Evolutionary conservation across 2,888 invertebrate genomes (phyloP), one percentile per base, ranked within the genome.

Genomic region (Lepidonotus clava): DNA sequence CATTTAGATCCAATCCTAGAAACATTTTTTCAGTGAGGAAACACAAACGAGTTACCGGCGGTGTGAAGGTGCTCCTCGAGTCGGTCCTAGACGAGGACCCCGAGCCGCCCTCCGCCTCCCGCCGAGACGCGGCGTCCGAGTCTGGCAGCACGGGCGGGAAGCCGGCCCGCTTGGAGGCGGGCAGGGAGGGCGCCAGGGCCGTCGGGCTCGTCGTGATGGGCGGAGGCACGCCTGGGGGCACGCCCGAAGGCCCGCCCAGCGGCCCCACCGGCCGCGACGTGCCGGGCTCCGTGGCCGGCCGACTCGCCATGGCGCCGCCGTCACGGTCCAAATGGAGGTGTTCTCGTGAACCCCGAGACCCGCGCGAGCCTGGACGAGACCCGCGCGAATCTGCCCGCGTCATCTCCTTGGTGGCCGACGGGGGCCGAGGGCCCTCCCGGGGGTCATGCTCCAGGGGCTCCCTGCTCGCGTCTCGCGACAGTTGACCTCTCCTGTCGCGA

Each of bases 111-210:
- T 80, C 80, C 11, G 46, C 28, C 28, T 80, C 80, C 5, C 34
- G 41, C 28, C 80, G 41, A 1, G 51, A 18, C 0, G 41, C 46
- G 32, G 46, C 80, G 32, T 80, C 80, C 0, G 80, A 80, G 80
- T 80, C 80, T 2, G 80, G 80, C 80, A 80, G 34, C 34, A 80
- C 80, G 1, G 80, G 80, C 41, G 80, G 80, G 51, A 80, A 80
- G 46, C 80, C 80, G 51, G 80, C 80, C 80, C 80, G 41, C 46
- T 80, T 80, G 14, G 80, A 80, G 80, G 80, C 80, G 1, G 80
- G 80, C 32, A 80, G 4, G 2, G 80, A 80, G 28, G 80, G 80
- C 32, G 80, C 80, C 80, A 80, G 51, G 51, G 24, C 34, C 1
- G 80, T 28, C 41, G 80, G 80, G 51, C 80, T 80, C 24, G 80